Percentiles rank a stretch among this genome's conserved stretches.
These are phyloP conservation scores for Parthenolecanium corni DNA, from an alignment of 2,888 invertebrate species.

Conservation along the genomic window DNA sequence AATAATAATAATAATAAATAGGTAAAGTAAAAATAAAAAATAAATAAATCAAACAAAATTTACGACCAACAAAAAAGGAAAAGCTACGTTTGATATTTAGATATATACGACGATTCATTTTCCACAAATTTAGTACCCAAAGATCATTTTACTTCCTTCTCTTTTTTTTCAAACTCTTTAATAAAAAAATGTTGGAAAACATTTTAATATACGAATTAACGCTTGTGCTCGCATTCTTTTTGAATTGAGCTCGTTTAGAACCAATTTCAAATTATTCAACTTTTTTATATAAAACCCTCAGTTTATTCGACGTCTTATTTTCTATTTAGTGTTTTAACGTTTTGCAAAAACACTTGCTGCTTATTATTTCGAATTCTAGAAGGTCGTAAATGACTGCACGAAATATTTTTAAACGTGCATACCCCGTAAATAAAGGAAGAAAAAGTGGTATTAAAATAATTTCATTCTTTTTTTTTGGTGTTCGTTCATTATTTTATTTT, in stretches of 20 bases:
- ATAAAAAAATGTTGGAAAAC: too few species aligned
- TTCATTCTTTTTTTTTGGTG: background rate
- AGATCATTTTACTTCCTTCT: too few species aligned
- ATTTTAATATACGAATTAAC: too few species aligned
- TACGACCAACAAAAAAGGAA: too few species aligned
- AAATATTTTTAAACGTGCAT: background rate
- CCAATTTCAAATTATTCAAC: background rate
- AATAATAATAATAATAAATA: too few species aligned
- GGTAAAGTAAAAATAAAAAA: too few species aligned
- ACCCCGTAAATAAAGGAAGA: background rate
- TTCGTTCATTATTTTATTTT: background rate
- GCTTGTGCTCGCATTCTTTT: too few species aligned
- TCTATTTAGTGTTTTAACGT: background rate
- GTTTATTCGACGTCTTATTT: background rate
- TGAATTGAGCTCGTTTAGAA: background rate
- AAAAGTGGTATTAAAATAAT: constrained; percentile 2
- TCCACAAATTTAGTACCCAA: too few species aligned
- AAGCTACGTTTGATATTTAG: too few species aligned
- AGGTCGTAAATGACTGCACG: constrained; percentile 9
- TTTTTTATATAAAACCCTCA: background rate
- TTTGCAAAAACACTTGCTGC: background rate
- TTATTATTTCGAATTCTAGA: background rate
- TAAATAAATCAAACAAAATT: too few species aligned
- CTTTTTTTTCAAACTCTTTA: too few species aligned
- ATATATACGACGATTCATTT: too few species aligned